Percentiles rank a stretch among this genome's conserved stretches.
phyloP scores from a whole-genome alignment of 2,888 invertebrate species.

The Arctia plantaginis region DNA sequence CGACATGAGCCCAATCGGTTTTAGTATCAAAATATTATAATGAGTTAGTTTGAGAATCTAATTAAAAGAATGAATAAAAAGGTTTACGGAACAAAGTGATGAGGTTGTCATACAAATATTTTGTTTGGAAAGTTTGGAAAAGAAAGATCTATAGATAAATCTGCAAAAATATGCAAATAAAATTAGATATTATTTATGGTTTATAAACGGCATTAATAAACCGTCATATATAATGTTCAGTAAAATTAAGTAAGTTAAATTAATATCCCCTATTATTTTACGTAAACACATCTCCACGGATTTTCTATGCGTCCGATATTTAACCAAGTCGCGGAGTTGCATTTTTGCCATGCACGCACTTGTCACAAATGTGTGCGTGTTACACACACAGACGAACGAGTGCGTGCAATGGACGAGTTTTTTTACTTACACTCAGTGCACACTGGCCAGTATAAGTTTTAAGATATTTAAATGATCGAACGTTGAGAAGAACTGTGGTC shows the following conservation, averaged over 20 bases:
- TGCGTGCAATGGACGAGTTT: slow-evolving; percentile 62
- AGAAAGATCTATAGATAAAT: too few relatives aligned
- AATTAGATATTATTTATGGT: not conserved
- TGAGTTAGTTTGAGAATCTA: too few relatives aligned
- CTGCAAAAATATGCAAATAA: too few relatives aligned
- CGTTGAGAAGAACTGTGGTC: slow-evolving; percentile 13
- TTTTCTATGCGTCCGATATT: slow-evolving; percentile 74
- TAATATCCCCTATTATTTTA: not conserved
- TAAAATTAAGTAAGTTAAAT: not conserved
- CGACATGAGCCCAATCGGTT: too few relatives aligned
- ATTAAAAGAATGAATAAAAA: too few relatives aligned
- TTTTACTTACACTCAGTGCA: slow-evolving; percentile 51
- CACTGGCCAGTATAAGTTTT: slow-evolving; percentile 47
- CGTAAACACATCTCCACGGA: slow-evolving; percentile 52
- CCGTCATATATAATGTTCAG: not conserved
- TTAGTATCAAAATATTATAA: too few relatives aligned
- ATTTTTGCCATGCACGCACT: slow-evolving; percentile 85
- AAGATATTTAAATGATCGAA: slow-evolving; percentile 41
- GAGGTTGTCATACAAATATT: too few relatives aligned
- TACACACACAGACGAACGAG: slow-evolving; percentile 50
- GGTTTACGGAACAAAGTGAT: too few relatives aligned
- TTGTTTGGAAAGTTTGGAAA: too few relatives aligned
- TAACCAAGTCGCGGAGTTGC: slow-evolving; percentile 84
- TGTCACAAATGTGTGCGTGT: slow-evolving; percentile 59
- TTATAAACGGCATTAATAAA: not conserved